These are phyloP conservation scores for Ursus arctos DNA, from an alignment of 2,113 vertebrate species.

Conservation along the genomic window DNA sequence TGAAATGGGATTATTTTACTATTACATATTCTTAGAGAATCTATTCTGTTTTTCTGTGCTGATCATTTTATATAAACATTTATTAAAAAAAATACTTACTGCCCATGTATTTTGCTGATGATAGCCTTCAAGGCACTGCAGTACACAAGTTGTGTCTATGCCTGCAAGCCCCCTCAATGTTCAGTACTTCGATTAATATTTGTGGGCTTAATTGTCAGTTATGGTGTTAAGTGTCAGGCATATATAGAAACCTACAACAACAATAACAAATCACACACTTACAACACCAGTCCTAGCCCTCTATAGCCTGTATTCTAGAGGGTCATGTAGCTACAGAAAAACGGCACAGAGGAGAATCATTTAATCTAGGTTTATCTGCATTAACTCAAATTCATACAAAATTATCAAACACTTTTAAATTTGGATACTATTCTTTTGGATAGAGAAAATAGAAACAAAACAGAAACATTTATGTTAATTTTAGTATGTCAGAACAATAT, in stretches of 20 bases:
- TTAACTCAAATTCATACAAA: too few relatives aligned
- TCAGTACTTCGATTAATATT: background rate
- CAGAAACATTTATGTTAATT: too few relatives aligned
- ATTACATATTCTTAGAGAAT: background rate
- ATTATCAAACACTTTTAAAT: too few relatives aligned
- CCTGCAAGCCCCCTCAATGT: background rate
- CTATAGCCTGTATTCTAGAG: background rate
- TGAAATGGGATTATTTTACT: background rate
- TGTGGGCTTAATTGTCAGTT: background rate
- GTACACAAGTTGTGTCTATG: background rate
- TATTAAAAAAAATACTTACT: background rate
- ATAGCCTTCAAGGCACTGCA: background rate
- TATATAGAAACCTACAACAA: background rate
- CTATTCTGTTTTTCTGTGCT: background rate
- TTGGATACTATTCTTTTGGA: too few relatives aligned
- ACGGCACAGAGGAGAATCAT: background rate
- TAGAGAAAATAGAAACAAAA: too few relatives aligned
- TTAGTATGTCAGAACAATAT: background rate
- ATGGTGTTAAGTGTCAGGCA: background rate
- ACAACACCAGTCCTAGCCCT: background rate
- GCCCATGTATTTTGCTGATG: background rate
- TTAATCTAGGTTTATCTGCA: too few relatives aligned
- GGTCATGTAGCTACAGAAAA: background rate
- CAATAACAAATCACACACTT: background rate
- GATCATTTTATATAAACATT: background rate